Base-by-base conservation (phyloP, 2,113 vertebrate genomes). In the Cettia cetti region DNA sequence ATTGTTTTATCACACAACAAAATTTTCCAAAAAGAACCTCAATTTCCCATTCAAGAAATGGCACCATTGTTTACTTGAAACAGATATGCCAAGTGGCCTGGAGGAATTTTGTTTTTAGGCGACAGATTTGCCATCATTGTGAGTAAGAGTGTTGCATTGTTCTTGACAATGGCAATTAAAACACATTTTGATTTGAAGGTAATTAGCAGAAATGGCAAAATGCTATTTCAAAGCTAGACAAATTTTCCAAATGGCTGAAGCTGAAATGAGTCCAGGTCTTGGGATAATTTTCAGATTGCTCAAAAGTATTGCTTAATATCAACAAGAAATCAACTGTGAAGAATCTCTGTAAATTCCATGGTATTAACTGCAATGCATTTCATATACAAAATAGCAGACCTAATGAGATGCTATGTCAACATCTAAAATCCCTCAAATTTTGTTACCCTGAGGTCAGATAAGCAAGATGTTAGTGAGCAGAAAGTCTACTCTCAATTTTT, bases 61-160 rank as follows among this genome's bases (percentile, higher is more conserved):
- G 54, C 52, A 91, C 54, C 18, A 44, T 59, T 88, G 74, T 95
- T 97, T 94, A 87, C 66, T 96, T 90, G 74, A 88, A 94, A 77
- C 16, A 88, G 82, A 94, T 79, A 82, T 18, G 40, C 24, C 89
- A 79, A 82, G 59, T 59, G 75, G n/a, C 42, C 57, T 74, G 50
- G n/a, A 85, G 42, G 59, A 91, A 49, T 91, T 92, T 71, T 74
- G 15, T 31, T 84, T 91, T 89, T 76, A 91, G 71, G 53, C 76
- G 70, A 42, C 68, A 79, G 40, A 49, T 4, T 78, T 77, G 45
- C 45, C 33, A 63, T 63, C 33, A 20, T 13, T 50, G 35, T 76
- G 52, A 87, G 52, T 57, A 92, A 92, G 75, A 83, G 86, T 84
- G 52, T 60, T 81, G 31, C 60, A 86, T 82, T 94, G 52, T 82